phyloP scores from a whole-genome alignment of 2,113 vertebrate species.

The Pollachius pollachius region DNA sequence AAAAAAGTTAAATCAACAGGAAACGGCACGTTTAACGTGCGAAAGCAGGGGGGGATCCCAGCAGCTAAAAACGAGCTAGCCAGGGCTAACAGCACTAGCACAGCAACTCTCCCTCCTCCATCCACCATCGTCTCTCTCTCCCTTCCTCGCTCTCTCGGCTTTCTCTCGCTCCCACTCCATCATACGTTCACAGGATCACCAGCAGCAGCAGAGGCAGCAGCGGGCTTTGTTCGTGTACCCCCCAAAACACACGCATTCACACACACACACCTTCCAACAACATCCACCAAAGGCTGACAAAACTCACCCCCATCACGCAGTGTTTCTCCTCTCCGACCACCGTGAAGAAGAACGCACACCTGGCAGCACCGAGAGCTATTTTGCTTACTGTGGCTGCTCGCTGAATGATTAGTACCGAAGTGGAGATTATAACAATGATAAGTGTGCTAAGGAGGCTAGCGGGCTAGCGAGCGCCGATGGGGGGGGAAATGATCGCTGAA shows the following conservation, averaged over 20 bases:
- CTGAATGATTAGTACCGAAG: background rate
- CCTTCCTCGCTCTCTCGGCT: background rate
- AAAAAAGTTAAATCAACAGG: too few species aligned
- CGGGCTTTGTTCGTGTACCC: constrained; percentile 7
- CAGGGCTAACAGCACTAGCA: too few species aligned
- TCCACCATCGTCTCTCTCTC: constrained; percentile 28
- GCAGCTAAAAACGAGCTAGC: too few species aligned
- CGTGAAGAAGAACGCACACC: constrained; percentile 37
- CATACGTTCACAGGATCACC: constrained; percentile 4
- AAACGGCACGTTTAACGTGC: too few species aligned
- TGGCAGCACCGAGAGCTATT: constrained; percentile 33
- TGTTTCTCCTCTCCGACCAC: constrained; percentile 25
- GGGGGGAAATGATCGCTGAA: background rate
- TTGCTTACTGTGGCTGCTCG: background rate
- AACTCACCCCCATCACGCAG: constrained; percentile 67
- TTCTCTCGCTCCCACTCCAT: constrained; percentile 2
- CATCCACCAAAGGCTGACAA: background rate
- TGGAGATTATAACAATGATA: constrained; percentile 51
- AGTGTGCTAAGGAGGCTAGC: constrained; percentile 7
- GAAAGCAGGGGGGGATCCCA: too few species aligned
- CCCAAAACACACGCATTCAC: constrained; percentile 6
- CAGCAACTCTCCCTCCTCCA: background rate
- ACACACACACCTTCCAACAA: constrained; percentile 17
- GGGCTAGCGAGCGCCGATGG: constrained; percentile 6
- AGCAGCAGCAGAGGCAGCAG: background rate